Evolutionary conservation across 2,797 vertebrate species (phyloP), one percentile per base, ranked within the genome.

Genomic region (Catostomus latipinnis): DNA sequence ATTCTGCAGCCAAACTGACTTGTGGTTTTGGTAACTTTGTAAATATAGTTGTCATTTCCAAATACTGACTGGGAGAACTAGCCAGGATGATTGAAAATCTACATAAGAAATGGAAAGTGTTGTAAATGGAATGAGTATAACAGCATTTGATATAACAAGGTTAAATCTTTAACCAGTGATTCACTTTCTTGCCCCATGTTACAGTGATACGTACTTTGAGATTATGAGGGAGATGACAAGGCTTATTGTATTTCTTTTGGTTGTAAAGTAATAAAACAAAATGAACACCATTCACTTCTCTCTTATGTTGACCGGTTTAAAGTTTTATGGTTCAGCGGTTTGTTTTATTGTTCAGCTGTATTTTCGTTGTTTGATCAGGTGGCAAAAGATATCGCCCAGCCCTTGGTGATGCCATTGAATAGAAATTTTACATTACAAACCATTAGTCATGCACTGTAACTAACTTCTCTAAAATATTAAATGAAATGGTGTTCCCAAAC

Each of bases 141-240:
- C 62, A 71, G 58, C 34, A 8, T 54, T 13, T 16, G 22, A 34
- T 34, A 34, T 34, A 34, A 34, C 34, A 34, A 63, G 50, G 69
- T 46, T 71, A 63, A 82, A 76, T 68, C 50, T 73, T 65, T 81
- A 34, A 69, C 18, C 65, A 49, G 43, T 62, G 67, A 56, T 45
- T 56, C 67, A 13, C 71, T 34, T 68, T 61, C 34, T 49, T 62
- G 67, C 67, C 68, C 67, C 69, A 81, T 80, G 80, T 81, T 63
- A 77, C 53, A 68, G 43, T 8, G 6, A 14, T 63, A 53, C 8
- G 71, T 8, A 66, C 45, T 16, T 34, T 43, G 34, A 66, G 63
- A 48, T n/a, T 0, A 16, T 58, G 56, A 22, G 58, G 48, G 45
- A 58, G 58, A 62, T 52, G 8, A 62, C 61, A 74, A 52, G 46